Evolutionary conservation across 2,797 vertebrate genomes (phyloP), one percentile per base, ranked within the genome.

Genomic region (Loris lydekkerianus): DNA sequence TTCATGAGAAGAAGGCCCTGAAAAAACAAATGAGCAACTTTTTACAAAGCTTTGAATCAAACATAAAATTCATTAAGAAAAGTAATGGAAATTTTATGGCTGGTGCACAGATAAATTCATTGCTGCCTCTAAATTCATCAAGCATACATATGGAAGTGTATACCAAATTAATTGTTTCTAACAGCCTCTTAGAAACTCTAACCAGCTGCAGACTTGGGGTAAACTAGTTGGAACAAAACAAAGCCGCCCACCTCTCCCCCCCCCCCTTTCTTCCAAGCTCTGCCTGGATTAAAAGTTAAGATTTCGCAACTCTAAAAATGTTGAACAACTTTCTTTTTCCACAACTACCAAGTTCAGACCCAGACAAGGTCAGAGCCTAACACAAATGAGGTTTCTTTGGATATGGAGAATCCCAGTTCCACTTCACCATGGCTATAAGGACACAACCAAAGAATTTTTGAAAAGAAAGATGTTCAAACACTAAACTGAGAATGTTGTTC

Each of bases 1-100:
- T 95, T 91, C 37, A 85, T 80, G 96, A 0, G 58, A 21, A 10
- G 75, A 87, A 56, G 63, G 23, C 34, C 78, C 15, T 56, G 58
- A 37, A 97, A 98, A 98, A 98, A 96, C 65, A 98, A 98, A 94
- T 87, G 88, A 91, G 76, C 63, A 96, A 97, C 86, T 83, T 94
- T 93, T 95, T 96, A 10, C 95, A 94, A 97, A 86, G 85, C 97
- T 98, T 97, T 98, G 94, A 97, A 96, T 61, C 97, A 98, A 98
- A 97, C 31, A 56, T 69, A 97, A 97, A 98, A 97, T 20, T 17
- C 93, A 98, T 98, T 98, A 98, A 96, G 96, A 96, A 98, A 98
- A 97, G 95, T 98, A 98, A 98, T 98, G 92, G 92, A 88, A 98
- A 98, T 97, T 96, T 98, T 97, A 98, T 96, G 97, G 96, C 95